Percentiles rank a stretch among this genome's conserved stretches.
Evolutionary conservation across 2,113 vertebrate species (phyloP).

Genomic region (Odocoileus hemionus): DNA sequence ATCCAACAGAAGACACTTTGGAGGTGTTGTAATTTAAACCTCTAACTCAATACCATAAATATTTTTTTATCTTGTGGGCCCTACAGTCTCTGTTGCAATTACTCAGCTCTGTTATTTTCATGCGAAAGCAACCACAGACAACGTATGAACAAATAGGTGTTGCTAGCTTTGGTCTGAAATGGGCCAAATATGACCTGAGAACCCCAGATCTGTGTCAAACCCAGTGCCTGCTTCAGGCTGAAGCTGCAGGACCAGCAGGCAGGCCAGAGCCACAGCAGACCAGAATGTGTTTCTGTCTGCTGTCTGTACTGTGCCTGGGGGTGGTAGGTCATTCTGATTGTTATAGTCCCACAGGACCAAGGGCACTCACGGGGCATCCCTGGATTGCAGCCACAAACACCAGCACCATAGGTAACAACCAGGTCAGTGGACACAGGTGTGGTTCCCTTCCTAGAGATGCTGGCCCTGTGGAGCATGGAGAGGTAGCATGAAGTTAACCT

Average conservation of each 20-base stretch:
- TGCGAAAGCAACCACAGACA: not conserved
- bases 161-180: not conserved
- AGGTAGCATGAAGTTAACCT: not conserved
- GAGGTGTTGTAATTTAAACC: not conserved
- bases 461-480: not conserved
- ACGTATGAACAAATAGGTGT: not conserved
- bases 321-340: not conserved
- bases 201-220: not conserved
- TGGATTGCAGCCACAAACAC: not conserved
- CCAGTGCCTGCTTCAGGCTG: not conserved
- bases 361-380: not conserved
- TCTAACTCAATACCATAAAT: not conserved
- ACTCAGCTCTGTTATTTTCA: not conserved
- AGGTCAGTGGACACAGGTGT: not conserved
- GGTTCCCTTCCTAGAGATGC: not conserved
- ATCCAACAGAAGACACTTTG: not conserved
- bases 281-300: not conserved
- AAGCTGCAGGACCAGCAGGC: not conserved
- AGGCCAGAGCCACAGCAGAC: not conserved
- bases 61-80: not conserved
- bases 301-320: not conserved
- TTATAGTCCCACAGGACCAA: not conserved
- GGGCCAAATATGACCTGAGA: not conserved
- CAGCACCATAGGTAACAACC: not conserved
- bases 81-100: not conserved